Percentiles rank a stretch among this genome's conserved stretches.
phyloP scores from a whole-genome alignment of 1,140 invertebrate genomes.

The Pseudobourletiella spinata region DNA sequence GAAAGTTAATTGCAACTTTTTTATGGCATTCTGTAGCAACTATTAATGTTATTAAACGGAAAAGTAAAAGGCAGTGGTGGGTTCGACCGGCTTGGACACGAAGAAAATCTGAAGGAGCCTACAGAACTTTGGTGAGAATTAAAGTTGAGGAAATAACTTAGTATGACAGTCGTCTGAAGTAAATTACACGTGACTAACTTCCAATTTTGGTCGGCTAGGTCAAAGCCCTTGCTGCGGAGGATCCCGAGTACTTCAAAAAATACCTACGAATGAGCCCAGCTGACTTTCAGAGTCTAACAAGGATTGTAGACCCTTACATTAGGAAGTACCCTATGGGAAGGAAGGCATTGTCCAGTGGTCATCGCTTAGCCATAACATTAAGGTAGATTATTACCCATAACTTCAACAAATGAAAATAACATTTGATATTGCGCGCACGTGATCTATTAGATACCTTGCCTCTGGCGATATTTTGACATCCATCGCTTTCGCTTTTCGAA shows the following conservation, averaged over 20 bases:
- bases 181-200: neutral
- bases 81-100: neutral
- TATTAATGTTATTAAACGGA: too few species aligned
- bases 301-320: conserved; percentile 10
- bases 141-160: neutral
- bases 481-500: neutral
- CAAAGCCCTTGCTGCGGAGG: too few species aligned
- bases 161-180: neutral
- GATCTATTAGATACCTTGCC: neutral
- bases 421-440: neutral
- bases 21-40: too few species aligned
- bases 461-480: neutral
- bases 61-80: neutral
- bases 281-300: neutral
- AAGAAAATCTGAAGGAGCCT: neutral
- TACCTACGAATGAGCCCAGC: neutral
- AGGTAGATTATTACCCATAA: too few species aligned
- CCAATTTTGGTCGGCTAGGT: neutral
- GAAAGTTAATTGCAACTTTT: too few species aligned
- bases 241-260: neutral
- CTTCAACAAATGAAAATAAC: neutral
- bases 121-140: neutral
- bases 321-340: conserved; percentile 24
- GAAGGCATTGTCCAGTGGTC: neutral
- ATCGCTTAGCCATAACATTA: neutral